These are phyloP conservation scores for Saguinus imperator DNA, from an alignment of 2,113 vertebrate genomes.

Conservation along the genomic window DNA sequence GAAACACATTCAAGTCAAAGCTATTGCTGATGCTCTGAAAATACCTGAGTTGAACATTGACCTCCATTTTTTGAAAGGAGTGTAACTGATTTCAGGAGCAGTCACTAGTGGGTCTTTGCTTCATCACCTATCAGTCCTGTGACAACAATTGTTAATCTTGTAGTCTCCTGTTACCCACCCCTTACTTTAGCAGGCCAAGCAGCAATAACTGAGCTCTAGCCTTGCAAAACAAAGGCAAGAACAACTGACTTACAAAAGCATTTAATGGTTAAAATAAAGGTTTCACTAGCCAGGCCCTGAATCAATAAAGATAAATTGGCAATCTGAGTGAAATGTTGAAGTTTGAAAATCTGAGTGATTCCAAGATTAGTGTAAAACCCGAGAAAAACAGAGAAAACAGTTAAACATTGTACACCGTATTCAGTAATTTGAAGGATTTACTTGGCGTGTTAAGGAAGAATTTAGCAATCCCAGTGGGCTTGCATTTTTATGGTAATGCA, in stretches of 20 bases:
- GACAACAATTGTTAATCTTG: conserved; percentile 37
- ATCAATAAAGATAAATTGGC: conserved; percentile 44
- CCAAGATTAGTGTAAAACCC: conserved; percentile 14
- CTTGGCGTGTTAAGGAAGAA: conserved; percentile 12
- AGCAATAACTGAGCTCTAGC: background rate
- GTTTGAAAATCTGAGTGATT: conserved; percentile 47
- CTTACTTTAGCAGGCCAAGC: background rate
- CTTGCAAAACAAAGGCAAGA: conserved; percentile 36
- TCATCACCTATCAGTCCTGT: background rate
- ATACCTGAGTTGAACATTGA: conserved; percentile 11
- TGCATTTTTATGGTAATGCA: background rate
- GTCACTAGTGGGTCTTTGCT: conserved; percentile 26
- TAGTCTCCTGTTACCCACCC: background rate
- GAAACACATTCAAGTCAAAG: conserved; percentile 57
- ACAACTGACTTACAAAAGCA: conserved; percentile 27
- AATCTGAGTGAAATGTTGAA: conserved; percentile 10
- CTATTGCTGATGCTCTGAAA: conserved; percentile 51
- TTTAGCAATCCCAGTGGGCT: background rate
- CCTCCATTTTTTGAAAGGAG: background rate
- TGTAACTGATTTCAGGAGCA: conserved; percentile 45
- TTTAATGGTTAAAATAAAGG: conserved; percentile 42
- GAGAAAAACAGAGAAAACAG: background rate
- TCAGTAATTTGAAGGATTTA: conserved; percentile 22
- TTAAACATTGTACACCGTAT: conserved; percentile 4
- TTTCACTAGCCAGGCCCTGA: background rate